Evolutionary conservation across 2,113 vertebrate species (phyloP), one percentile per base, ranked within the genome.

Genomic region (Delphinus delphis): DNA sequence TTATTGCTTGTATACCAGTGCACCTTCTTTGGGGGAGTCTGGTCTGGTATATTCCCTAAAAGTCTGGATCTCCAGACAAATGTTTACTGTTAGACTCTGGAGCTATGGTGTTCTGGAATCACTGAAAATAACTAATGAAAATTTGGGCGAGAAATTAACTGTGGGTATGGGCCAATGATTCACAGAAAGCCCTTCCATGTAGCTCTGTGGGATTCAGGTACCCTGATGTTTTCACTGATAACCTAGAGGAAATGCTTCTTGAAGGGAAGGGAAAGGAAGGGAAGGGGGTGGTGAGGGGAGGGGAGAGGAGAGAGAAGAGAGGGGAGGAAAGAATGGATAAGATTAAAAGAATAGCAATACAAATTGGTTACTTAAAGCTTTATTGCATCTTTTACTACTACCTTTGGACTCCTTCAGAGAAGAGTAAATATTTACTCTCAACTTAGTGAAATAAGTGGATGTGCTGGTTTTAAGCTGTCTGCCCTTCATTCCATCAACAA

Each of bases 341-440:
- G 68, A 70, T 36, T 36, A 82, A 84, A 86, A 71, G 44, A 90
- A 41, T 1, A 74, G 13, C 36, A 68, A 67, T 20, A 65, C 8
- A 80, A 83, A 90, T 47, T 36, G 70, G 28, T 67, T 47, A 90
- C 50, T 53, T 71, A 71, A 41, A 44, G 14, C 8, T 62, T 79
- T 53, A 65, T 15, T 36, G 28, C 7, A 90, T 70, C 36, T 94
- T 87, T 87, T 79, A 84, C 50, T 74, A n/a, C 62, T 68, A 9
- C 36, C 67, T 95, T 70, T 68, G 76, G 76, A 41, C 28, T 81
- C 94, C 68, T 96, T 92, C 12, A 50, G 44, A 88, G 53, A 95
- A 74, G 47, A 93, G 2, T 63, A 92, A 92, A 92, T 77, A 44
- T 79, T 70, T 84, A 80, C n/a, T 74, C 26, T 95, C 31, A 70